Evolutionary conservation across 2,888 invertebrate genomes (phyloP), one percentile per base, ranked within the genome.

Genomic region (Archips xylosteana): DNA sequence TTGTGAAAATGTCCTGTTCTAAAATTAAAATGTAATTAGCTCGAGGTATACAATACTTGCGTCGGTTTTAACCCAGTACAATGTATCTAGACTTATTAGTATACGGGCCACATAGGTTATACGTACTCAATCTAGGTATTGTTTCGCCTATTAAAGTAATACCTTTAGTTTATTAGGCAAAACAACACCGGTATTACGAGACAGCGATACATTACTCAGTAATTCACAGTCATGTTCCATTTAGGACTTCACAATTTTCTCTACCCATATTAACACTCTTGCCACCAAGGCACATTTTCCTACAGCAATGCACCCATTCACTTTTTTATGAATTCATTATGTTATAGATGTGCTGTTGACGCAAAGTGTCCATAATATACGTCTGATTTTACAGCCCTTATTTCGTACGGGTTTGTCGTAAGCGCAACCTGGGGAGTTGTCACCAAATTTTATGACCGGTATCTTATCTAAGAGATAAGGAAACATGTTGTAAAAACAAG

Each of bases 301-400:
- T 15, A 39, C 23, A 13, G 0, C 49, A 70, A 74, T 65, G 63
- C 65, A 61, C 39, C 12, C 60, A 32, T 54, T 54, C 47, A 15
- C 10, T 65, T 68, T 68, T 79, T 81, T 80, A 79, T 78, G 80
- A 79, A 81, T 81, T 81, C 80, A 81, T 82, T 80, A 80, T 76
- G 76, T 23, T 78, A n/a, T 3, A 76, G 76, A 74, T 70, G 51
- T 47, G 51, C 75, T 75, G 76, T 75, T 77, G 78, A 77, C 76
- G 34, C 36, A 23, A 78, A 69, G 73, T 77, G 63, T 63, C 63
- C 74, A 76, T 76, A 78, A 78, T 81, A 78, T 74, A 76, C 68
- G 75, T 70, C 63, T 34, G 59, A 73, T 69, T 73, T 73, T 73
- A 73, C 63, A 69, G 15, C 73, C 62, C 62, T 36, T 65, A 69